Conservation (phyloP, 2,888 invertebrate species). For the Chrysomela aeneicollis region DNA sequence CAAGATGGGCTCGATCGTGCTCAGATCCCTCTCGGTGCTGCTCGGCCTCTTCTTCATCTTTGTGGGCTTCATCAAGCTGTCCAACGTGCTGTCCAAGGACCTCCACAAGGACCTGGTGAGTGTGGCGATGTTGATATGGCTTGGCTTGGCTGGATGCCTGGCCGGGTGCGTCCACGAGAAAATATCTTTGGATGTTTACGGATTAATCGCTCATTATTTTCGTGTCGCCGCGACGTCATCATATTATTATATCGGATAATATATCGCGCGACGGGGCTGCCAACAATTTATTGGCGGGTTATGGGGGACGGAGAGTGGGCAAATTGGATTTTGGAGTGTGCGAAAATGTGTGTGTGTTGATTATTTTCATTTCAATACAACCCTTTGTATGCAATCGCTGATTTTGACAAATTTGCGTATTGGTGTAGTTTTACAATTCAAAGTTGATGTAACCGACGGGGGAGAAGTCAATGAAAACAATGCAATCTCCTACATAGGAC, state of each 20-base stretch:
- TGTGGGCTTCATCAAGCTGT: constrained; percentile 91
- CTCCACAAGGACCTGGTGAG: constrained; percentile 96
- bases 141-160: constrained; percentile 59
- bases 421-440: too few relatives aligned
- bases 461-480: too few relatives aligned
- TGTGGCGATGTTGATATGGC: constrained; percentile 32
- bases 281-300: background rate
- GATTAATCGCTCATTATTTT: constrained; percentile 30
- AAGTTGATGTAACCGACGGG: too few relatives aligned
- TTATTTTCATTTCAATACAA: background rate
- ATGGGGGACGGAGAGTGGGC: too few relatives aligned
- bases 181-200: constrained; percentile 43
- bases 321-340: too few relatives aligned
- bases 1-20: constrained; percentile 76
- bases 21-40: constrained; percentile 89
- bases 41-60: constrained; percentile 95
- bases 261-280: background rate
- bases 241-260: constrained; percentile 16
- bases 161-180: constrained; percentile 49
- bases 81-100: constrained; percentile 91
- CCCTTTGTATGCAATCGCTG: too few relatives aligned
- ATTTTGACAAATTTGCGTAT: too few relatives aligned
- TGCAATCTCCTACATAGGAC: too few relatives aligned
- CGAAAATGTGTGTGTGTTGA: background rate
- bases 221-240: constrained; percentile 32